A percentile compares a stretch with the other conserved stretches of the same genome.
Evolutionary conservation across 2,888 invertebrate genomes (phyloP).

Genomic region (Bimastos eiseni): DNA sequence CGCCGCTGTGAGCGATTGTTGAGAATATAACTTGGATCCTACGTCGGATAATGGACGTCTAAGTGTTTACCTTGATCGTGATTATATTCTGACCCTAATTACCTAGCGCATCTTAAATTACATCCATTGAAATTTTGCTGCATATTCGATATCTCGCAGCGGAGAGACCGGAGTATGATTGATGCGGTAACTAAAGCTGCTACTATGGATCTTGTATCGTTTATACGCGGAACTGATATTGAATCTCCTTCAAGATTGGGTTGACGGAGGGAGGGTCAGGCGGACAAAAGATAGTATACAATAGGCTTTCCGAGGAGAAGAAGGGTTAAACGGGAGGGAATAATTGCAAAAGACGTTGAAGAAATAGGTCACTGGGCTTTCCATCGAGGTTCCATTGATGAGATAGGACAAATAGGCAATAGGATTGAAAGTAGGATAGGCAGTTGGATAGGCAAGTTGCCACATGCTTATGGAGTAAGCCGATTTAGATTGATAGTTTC

Average conservation of each 20-base stretch:
- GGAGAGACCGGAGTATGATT: neutral
- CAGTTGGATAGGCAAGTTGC: no score
- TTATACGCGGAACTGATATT: neutral
- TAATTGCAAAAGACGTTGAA: neutral
- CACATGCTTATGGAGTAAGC: neutral
- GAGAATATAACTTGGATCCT: neutral
- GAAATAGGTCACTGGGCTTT: neutral
- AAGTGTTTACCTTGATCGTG: neutral
- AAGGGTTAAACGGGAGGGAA: neutral
- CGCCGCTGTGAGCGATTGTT: neutral
- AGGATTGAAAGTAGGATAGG: no score
- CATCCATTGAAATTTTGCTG: conserved; percentile 5
- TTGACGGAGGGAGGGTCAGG: neutral
- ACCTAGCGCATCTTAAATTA: neutral
- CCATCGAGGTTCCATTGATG: neutral
- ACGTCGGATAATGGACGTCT: neutral
- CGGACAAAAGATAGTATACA: neutral
- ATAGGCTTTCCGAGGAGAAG: neutral
- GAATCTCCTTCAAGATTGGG: neutral
- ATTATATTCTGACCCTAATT: conserved; percentile 9
- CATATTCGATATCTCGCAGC: neutral
- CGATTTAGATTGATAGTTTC: neutral
- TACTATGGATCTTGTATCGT: neutral
- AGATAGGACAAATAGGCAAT: neutral
- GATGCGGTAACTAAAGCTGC: neutral